These are phyloP conservation scores for Adrianichthys oophorus DNA, from an alignment of 2,797 vertebrate genomes.

Conservation along the genomic window DNA sequence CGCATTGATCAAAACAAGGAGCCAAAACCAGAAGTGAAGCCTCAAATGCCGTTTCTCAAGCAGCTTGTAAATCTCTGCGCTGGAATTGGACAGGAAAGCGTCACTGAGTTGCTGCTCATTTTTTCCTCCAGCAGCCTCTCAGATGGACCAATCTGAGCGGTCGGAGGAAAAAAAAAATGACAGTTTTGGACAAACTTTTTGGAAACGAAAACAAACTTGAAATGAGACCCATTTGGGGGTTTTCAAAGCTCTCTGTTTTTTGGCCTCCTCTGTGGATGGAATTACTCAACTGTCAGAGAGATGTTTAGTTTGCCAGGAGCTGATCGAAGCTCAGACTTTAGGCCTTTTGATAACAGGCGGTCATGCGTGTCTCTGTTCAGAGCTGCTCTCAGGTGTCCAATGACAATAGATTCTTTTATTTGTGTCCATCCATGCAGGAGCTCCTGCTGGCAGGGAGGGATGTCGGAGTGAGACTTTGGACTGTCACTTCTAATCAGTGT, in stretches of 20 bases:
- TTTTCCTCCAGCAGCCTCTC: neutral
- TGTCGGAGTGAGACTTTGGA: conserved; percentile 6
- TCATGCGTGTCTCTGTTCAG: conserved; percentile 21
- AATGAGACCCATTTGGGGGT: neutral
- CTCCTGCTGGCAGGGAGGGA: conserved; percentile 7
- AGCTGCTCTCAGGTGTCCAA: conserved; percentile 20
- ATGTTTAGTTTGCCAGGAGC: conserved; percentile 8
- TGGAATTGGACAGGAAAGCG: neutral
- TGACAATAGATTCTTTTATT: conserved; percentile 15
- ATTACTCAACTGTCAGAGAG: conserved; percentile 17
- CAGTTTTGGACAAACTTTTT: neutral
- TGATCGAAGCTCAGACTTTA: conserved; percentile 14
- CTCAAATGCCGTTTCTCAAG: neutral
- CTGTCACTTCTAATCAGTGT: conserved; percentile 5
- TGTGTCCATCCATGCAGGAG: conserved; percentile 10
- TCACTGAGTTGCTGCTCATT: neutral
- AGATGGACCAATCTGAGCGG: neutral
- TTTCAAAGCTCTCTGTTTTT: neutral
- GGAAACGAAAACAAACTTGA: neutral
- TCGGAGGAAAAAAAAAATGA: neutral
- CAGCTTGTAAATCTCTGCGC: neutral
- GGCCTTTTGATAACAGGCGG: conserved; percentile 18
- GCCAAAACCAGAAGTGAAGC: conserved; percentile 1
- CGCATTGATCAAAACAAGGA: neutral
- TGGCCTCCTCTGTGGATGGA: conserved; percentile 5